phyloP scores from a whole-genome alignment of 2,888 invertebrate species.

The Agriopis marginaria region DNA sequence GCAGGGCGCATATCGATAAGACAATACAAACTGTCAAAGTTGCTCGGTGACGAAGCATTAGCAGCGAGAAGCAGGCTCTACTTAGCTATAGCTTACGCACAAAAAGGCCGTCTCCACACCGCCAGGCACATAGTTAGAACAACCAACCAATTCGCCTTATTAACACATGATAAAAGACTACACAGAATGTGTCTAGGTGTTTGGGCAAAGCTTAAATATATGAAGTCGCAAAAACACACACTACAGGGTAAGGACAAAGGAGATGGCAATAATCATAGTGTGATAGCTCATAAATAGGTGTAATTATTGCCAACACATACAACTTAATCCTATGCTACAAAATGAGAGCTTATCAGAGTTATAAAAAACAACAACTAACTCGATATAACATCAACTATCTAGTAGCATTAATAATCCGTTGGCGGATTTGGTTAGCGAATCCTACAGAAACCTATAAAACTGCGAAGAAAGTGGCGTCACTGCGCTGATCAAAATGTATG shows the following conservation, averaged over 20 bases:
- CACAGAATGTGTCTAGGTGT: constrained; percentile 94
- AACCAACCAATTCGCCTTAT: constrained; percentile 69
- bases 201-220: constrained; percentile 92
- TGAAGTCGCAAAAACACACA: constrained; percentile 58
- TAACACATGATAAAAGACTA: constrained; percentile 87
- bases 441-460: no score
- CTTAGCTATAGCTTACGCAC: constrained; percentile 94
- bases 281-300: constrained; percentile 19
- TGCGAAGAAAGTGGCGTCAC: no score
- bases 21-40: constrained; percentile 93
- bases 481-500: no score
- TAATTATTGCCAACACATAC: background rate
- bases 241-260: constrained; percentile 46
- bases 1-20: constrained; percentile 95
- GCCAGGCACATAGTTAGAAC: constrained; percentile 88
- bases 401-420: no score
- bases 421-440: no score
- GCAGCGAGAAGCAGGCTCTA: constrained; percentile 95
- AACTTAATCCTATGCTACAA: background rate
- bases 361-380: no score
- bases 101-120: constrained; percentile 89
- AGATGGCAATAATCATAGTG: constrained; percentile 24
- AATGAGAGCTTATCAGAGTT: no score
- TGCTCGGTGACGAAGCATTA: constrained; percentile 93
- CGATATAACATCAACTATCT: no score